Evolutionary conservation across 64 coral and sea anemone genomes (phyloP).

Genomic region (Catalaphyllia jardinei): DNA sequence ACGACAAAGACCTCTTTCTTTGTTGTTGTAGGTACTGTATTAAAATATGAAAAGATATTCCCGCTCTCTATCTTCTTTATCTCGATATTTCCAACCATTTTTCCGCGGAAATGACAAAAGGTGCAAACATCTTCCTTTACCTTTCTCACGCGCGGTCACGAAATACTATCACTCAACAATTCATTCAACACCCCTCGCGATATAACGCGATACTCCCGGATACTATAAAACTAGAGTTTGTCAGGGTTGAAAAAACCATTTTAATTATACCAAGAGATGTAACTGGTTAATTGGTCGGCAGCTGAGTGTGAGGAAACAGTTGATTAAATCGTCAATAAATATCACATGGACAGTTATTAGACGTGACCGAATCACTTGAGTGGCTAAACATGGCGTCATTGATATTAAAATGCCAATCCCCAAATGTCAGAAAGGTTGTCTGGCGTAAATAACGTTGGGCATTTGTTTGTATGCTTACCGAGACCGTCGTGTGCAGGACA

Average conservation of each 20-base stretch:
- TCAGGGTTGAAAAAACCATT: neutral
- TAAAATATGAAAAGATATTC: no score
- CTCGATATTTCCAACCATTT: no score
- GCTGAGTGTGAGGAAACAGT: neutral
- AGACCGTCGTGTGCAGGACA: neutral
- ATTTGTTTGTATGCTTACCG: neutral
- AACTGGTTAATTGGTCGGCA: neutral
- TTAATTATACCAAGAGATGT: neutral
- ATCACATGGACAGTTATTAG: neutral
- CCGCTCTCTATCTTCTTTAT: no score
- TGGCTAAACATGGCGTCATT: neutral
- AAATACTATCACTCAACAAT: no score
- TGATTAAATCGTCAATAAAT: neutral
- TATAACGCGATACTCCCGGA: no score
- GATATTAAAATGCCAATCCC: neutral
- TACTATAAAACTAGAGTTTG: no score
- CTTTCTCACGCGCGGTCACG: no score
- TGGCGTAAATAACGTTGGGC: neutral
- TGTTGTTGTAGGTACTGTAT: no score
- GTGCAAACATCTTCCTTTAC: no score
- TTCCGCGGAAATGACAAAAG: no score
- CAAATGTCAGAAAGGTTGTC: conserved; percentile 1
- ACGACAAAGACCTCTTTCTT: no score
- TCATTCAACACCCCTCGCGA: no score
- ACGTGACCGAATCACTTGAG: neutral